Evolutionary conservation across 2,888 invertebrate genomes (phyloP), one percentile per base, ranked within the genome.

Genomic region (Parelbella ahira): DNA sequence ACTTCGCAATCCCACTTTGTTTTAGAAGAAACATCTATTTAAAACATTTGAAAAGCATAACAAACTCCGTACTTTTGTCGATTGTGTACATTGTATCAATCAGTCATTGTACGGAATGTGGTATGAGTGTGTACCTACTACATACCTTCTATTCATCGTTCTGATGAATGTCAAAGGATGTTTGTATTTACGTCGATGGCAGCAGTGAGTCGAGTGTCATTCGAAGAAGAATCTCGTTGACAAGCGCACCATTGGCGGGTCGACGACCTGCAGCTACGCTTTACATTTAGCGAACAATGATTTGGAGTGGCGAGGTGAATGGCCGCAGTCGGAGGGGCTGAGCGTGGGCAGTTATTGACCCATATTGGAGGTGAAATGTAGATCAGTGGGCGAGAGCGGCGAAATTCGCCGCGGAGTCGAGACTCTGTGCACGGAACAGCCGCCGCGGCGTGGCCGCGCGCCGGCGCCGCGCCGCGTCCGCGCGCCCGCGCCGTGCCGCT

Each of bases 371-470:
- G 84, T 84, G 78, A 86, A 88, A 88, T 87, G 88, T 88, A 87
- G 88, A 88, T 88, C 87, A 88, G 88, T 88, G 87, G 88, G 88
- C 87, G 87, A 88, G 78, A 81, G 83, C 81, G 82, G 83, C 84
- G 81, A 83, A 86, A 71, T 84, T 83, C 64, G 75, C 79, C 58
- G 75, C 71, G 64, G 74, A 78, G 71, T 66, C 68, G 61, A 56
- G 51, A 56, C 50, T 56, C 51, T 49, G 56, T 50, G 56, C 50
- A 53, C 57, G 48, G 50, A 49, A 50, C 52, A 43, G 50, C 38
- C 48, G 45, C 33, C 45, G 51, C 28, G 12, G 38, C 49, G 56
- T 37, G 23, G 47, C 37, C 37, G 49, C 15, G n/a, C 47, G 55
- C 46, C 43, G 32, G 47, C 52, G 55, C 49, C 32, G 44, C 36